phyloP scores from a whole-genome alignment of 2,888 invertebrate genomes.

The Xylota sylvarum region DNA sequence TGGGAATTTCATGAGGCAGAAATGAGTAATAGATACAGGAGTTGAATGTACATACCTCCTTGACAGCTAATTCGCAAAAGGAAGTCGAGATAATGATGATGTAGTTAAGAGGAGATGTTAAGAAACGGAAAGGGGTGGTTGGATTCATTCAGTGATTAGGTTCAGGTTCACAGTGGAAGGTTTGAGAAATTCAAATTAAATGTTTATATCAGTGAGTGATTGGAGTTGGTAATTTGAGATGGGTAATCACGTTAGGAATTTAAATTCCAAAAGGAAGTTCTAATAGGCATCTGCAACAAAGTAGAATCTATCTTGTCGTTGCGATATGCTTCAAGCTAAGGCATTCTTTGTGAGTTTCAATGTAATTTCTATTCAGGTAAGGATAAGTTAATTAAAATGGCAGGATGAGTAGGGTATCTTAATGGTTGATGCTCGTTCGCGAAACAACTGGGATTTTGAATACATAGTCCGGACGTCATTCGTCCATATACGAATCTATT shows the following conservation, averaged over 20 bases:
- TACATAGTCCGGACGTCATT: no score
- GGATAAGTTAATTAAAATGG: no score
- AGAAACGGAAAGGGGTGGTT: background rate
- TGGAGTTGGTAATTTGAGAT: background rate
- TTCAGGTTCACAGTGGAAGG: no score
- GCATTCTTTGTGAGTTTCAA: no score
- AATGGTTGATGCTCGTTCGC: no score
- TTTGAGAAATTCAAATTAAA: slow-evolving; percentile 4
- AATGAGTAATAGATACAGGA: background rate
- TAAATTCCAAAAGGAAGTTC: background rate
- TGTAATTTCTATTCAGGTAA: no score
- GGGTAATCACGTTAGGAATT: background rate
- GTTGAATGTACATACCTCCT: background rate
- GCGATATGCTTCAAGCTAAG: no score
- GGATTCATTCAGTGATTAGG: background rate
- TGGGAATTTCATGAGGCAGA: slow-evolving; percentile 31
- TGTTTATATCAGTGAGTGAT: background rate
- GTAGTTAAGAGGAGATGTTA: background rate
- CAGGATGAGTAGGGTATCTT: no score
- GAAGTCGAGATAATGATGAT: slow-evolving; percentile 20
- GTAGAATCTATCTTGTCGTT: no score
- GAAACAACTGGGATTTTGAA: no score
- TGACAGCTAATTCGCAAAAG: slow-evolving; percentile 24
- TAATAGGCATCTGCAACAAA: no score
- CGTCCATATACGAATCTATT: no score